These are phyloP conservation scores for Tetanocera ferruginea DNA, from an alignment of 2,888 invertebrate species.

Conservation along the genomic window DNA sequence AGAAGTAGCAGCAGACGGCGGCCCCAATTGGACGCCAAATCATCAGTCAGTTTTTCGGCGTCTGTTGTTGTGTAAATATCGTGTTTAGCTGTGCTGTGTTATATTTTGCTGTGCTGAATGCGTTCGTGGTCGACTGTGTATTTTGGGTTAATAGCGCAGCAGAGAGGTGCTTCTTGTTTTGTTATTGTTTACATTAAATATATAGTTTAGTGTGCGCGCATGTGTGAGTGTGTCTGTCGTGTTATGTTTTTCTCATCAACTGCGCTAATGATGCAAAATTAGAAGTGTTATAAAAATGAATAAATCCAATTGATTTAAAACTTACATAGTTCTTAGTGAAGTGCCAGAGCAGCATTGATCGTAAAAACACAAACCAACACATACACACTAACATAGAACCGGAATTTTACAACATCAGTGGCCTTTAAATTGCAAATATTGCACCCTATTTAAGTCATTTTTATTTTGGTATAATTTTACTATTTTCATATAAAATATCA, in stretches of 20 bases:
- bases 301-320: not conserved
- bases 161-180: not conserved
- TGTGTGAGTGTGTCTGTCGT: not conserved
- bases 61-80: conserved; percentile 8
- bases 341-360: not conserved
- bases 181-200: conserved; percentile 11
- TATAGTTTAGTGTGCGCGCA: not conserved
- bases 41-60: conserved; percentile 12
- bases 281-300: not conserved
- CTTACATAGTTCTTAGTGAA: not conserved
- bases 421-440: too few relatives aligned
- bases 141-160: not conserved
- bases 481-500: too few relatives aligned
- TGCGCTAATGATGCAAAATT: not conserved
- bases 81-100: not conserved
- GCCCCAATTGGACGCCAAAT: not conserved
- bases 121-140: not conserved
- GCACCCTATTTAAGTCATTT: too few relatives aligned
- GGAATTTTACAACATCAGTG: too few relatives aligned
- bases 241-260: not conserved
- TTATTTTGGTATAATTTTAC: too few relatives aligned
- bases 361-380: not conserved
- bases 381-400: not conserved
- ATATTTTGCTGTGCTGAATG: not conserved
- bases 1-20: too few relatives aligned